Evolutionary conservation across 2,888 invertebrate species (phyloP), one percentile per base, ranked within the genome.

Genomic region (Scaptomyza cyrtandrae): DNA sequence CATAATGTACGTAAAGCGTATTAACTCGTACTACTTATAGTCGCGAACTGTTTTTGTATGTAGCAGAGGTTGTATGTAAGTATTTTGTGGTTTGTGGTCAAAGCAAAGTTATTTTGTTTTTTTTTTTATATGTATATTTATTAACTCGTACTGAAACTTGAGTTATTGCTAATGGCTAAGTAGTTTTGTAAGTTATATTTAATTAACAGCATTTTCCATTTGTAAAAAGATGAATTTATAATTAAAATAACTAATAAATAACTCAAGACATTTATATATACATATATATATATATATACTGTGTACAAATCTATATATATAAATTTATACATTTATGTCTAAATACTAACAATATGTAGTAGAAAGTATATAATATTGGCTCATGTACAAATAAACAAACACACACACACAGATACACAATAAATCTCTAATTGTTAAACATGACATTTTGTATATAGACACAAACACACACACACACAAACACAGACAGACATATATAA

Each of bases 291-390:
- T 9, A 33, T 39, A 41, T 41, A 88, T 77, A 67, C 80, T 83
- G 72, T 89, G 84, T 85, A 85, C 84, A 85, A 85, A 89, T 89
- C 69, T 74, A 80, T 14, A 87, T 74, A 70, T 39, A 39, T 9
- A 39, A 2, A 39, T 16, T 89, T 76, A 84, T 76, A 84, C 74
- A 72, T 81, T 48, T 88, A 75, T 87, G 71, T 84, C 71, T 80
- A 72, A 70, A 63, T 67, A 82, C 70, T 66, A 57, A 35, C 31
- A 9, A 62, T 55, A 37, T 62, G 9, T 35, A 41, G 56, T 66
- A 65, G 53, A 37, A 61, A 29, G 14, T 43, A 59, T 43, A 35
- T 6, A 60, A 19, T 35, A 46, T 60, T 52, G 54, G 58, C 54
- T 61, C 27, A 54, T 75, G 80, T 80, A 71, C 57, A 74, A 70